phyloP scores from a whole-genome alignment of 2,113 vertebrate genomes.

The Electrona antarctica region DNA sequence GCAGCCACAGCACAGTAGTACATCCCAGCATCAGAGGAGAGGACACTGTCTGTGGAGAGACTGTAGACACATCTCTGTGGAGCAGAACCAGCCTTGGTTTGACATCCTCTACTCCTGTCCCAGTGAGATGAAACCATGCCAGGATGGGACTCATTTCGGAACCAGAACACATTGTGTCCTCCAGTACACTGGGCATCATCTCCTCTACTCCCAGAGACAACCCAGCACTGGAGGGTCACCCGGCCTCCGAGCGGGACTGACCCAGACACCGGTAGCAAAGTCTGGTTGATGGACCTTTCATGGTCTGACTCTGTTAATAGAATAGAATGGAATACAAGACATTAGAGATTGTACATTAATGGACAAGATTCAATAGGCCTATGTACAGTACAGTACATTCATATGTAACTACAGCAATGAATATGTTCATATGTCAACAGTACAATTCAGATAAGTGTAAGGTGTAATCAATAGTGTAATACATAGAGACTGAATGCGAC shows the following conservation, averaged over 20 bases:
- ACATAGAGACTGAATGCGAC: neutral
- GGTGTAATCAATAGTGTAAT: no score
- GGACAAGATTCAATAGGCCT: no score
- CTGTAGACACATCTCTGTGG: constrained; percentile 17
- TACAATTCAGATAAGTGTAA: no score
- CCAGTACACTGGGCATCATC: neutral
- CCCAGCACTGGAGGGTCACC: constrained; percentile 36
- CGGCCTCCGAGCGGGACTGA: constrained; percentile 38
- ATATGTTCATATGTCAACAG: no score
- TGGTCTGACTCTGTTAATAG: no score
- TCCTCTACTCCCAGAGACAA: constrained; percentile 17
- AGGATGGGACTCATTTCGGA: constrained; percentile 5
- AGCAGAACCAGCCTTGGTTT: neutral
- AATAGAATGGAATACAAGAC: no score
- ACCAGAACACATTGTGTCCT: constrained; percentile 15
- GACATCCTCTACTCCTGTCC: neutral
- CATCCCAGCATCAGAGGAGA: constrained; percentile 50
- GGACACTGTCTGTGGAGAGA: constrained; percentile 32
- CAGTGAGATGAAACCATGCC: neutral
- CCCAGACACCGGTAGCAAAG: no score
- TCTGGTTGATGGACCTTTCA: no score
- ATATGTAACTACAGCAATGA: no score
- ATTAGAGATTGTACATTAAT: no score
- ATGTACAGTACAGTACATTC: no score
- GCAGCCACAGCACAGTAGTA: constrained; percentile 52